Evolutionary conservation across 2,797 vertebrate genomes (phyloP).

Genomic region (Gouania willdenowi): DNA sequence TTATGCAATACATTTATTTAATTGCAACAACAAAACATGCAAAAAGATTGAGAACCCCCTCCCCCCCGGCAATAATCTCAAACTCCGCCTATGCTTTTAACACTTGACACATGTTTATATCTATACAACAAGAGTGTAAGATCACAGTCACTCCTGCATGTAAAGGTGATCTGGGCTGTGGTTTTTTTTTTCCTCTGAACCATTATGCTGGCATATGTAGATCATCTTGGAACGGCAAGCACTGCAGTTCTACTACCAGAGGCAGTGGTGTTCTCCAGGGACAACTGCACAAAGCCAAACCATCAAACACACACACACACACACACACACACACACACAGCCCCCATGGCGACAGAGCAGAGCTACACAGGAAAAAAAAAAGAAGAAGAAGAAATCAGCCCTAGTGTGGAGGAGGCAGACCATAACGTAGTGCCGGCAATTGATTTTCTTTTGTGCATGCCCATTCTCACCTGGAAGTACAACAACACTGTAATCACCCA

Average conservation of each 20-base stretch:
- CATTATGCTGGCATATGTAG: conserved; percentile 14
- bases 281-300: conserved; percentile 34
- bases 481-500: conserved; percentile 66
- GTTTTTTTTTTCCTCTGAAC: conserved; percentile 27
- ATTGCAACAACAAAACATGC: no score
- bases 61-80: no score
- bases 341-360: conserved; percentile 28
- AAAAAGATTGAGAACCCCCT: no score
- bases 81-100: no score
- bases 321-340: conserved; percentile 28
- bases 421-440: conserved; percentile 39
- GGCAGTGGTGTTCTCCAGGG: conserved; percentile 7
- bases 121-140: conserved; percentile 7
- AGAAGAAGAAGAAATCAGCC: conserved; percentile 7
- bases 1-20: no score
- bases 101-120: no score
- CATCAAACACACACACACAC: conserved; percentile 24
- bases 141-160: conserved; percentile 22
- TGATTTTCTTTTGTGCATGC: conserved; percentile 59
- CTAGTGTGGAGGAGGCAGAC: conserved; percentile 33
- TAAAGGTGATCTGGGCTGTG: conserved; percentile 20
- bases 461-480: conserved; percentile 66
- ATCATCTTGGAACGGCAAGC: conserved; percentile 29
- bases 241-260: conserved; percentile 31
- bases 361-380: conserved; percentile 20